These are phyloP conservation scores for Leptura quadrifasciata DNA, from an alignment of 2,888 invertebrate genomes.

Conservation along the genomic window DNA sequence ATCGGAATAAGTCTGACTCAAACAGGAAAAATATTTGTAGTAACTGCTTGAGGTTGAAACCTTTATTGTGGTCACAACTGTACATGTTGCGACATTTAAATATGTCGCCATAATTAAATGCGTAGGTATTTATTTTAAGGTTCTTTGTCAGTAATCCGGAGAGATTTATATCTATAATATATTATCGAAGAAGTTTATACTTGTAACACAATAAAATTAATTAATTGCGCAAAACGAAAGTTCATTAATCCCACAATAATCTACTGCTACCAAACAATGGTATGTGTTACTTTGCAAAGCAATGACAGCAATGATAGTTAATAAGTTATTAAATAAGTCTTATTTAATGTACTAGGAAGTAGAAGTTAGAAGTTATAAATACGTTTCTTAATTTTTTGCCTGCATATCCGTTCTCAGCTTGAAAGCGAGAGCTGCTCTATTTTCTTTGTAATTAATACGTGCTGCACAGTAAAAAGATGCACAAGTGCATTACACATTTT, in stretches of 20 bases:
- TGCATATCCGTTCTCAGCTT: constrained; percentile 9
- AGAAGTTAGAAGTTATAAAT: constrained; percentile 17
- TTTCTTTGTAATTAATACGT: constrained; percentile 27
- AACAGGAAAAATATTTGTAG: no score
- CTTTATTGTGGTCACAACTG: no score
- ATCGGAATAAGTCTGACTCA: no score
- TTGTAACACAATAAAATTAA: constrained; percentile 9
- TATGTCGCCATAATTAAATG: background rate
- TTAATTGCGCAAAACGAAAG: constrained; percentile 13
- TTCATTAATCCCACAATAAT: constrained; percentile 19
- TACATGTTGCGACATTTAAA: no score
- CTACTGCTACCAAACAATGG: background rate
- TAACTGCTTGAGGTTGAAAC: no score
- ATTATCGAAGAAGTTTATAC: background rate
- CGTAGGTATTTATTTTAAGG: background rate
- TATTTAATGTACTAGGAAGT: constrained; percentile 27
- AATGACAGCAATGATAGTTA: background rate
- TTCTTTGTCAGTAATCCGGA: no score
- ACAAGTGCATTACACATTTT: constrained; percentile 11
- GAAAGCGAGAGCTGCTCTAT: constrained; percentile 11
- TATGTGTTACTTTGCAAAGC: constrained; percentile 13
- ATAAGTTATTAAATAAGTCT: background rate
- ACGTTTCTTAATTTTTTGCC: constrained; percentile 24
- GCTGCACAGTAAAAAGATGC: background rate
- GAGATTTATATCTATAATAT: background rate